Evolutionary conservation across 2,888 invertebrate species (phyloP).

Genomic region (Elmis aenea): DNA sequence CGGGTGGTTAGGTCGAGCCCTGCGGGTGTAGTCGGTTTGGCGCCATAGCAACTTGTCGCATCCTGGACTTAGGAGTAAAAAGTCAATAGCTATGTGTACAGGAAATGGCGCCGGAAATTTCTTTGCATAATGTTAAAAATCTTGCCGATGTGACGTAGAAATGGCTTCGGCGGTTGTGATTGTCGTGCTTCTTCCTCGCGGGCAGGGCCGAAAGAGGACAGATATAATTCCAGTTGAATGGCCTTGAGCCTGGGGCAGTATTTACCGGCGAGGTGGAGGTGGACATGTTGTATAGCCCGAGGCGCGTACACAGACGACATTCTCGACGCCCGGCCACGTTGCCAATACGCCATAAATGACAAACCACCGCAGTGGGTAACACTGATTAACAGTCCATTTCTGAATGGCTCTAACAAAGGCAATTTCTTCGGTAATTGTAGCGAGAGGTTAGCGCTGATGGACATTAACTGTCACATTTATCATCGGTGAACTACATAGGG

Average conservation of each 20-base stretch:
- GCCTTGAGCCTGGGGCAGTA: constrained; percentile 8
- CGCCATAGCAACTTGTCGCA: constrained; percentile 33
- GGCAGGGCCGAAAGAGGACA: constrained; percentile 6
- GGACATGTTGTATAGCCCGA: constrained; percentile 8
- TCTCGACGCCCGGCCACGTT: constrained; percentile 10
- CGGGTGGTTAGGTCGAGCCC: constrained; percentile 36
- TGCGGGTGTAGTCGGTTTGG: constrained; percentile 36
- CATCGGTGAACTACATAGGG: constrained; percentile 10
- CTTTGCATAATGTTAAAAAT: too few species aligned
- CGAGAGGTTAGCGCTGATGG: constrained; percentile 5
- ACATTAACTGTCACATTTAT: constrained; percentile 11
- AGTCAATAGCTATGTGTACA: too few species aligned
- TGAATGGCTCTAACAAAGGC: constrained; percentile 3
- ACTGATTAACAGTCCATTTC: constrained; percentile 2
- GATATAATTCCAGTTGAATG: constrained; percentile 3
- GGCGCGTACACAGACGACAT: constrained; percentile 9
- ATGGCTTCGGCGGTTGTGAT: too few species aligned
- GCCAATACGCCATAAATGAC: constrained; percentile 8
- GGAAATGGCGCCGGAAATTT: too few species aligned
- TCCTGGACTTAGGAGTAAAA: too few species aligned
- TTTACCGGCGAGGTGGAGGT: constrained; percentile 7
- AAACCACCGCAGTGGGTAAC: constrained; percentile 4
- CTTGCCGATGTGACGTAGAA: too few species aligned
- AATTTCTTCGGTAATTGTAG: constrained; percentile 8
- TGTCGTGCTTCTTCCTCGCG: constrained; percentile 8